Conservation (phyloP, 2,797 vertebrate species). For the Pristis pectinata region DNA sequence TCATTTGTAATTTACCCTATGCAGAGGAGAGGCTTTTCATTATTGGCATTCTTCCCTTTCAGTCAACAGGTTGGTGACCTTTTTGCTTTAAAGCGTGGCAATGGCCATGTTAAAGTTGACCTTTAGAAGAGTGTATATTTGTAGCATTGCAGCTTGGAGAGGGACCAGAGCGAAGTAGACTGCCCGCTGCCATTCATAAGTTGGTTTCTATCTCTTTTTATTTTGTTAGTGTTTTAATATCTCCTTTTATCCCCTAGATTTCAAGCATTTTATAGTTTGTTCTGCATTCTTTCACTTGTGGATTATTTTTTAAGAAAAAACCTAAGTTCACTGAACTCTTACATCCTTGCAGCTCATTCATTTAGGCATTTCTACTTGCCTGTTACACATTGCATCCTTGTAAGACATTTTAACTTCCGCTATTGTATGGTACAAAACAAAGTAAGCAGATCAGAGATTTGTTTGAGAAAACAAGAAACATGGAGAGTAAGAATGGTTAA, state of each 20-base stretch:
- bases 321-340: not conserved
- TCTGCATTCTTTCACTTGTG: not conserved
- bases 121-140: not conserved
- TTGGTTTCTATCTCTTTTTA: not conserved
- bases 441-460: not conserved
- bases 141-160: not conserved
- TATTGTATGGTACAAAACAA: not conserved
- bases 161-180: not conserved
- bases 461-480: not conserved
- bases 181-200: not conserved
- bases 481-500: not conserved
- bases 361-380: too few relatives aligned
- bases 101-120: not conserved
- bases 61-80: conserved; percentile 10
- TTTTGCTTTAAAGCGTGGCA: not conserved
- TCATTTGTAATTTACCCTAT: conserved; percentile 32
- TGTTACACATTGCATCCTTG: not conserved
- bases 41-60: not conserved
- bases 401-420: not conserved
- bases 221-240: not conserved
- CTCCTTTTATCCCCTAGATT: not conserved
- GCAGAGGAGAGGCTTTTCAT: not conserved
- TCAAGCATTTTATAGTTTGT: not conserved
- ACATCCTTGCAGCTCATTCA: not conserved
- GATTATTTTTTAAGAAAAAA: not conserved